Evolutionary conservation across 2,797 vertebrate species (phyloP).

Genomic region (Trichosurus vulpecula): DNA sequence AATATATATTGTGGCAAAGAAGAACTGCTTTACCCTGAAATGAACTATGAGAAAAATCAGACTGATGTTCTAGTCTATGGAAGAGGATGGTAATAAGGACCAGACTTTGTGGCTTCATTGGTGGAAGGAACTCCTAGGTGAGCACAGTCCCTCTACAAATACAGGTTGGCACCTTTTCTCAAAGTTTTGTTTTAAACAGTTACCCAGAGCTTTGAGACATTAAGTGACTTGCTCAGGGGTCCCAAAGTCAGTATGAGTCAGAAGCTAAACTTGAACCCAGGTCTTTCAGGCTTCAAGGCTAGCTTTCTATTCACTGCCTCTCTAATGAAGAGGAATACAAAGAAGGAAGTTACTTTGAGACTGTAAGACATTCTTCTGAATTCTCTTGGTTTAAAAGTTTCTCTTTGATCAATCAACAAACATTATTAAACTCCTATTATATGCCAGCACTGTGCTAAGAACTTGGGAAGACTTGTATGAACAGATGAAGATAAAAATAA

Average conservation of each 20-base stretch:
- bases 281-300: background rate
- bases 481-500: background rate
- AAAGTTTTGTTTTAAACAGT: background rate
- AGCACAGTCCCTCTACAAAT: background rate
- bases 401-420: constrained; percentile 72
- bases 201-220: background rate
- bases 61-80: background rate
- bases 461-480: background rate
- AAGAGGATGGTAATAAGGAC: background rate
- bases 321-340: background rate
- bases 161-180: background rate
- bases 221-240: background rate
- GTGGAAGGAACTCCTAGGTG: background rate
- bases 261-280: background rate
- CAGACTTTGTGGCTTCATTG: background rate
- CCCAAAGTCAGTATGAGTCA: background rate
- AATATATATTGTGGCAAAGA: background rate
- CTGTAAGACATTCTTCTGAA: constrained; percentile 18
- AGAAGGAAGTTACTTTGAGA: constrained; percentile 48
- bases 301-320: background rate
- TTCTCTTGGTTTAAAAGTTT: constrained; percentile 75
- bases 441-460: background rate
- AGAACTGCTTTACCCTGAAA: background rate
- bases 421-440: background rate
- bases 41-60: background rate